Percentiles rank a stretch among this genome's conserved stretches.
These are phyloP conservation scores for Imbricaverruca yamaguchii DNA, from an alignment of 2,888 invertebrate genomes.

Conservation along the genomic window DNA sequence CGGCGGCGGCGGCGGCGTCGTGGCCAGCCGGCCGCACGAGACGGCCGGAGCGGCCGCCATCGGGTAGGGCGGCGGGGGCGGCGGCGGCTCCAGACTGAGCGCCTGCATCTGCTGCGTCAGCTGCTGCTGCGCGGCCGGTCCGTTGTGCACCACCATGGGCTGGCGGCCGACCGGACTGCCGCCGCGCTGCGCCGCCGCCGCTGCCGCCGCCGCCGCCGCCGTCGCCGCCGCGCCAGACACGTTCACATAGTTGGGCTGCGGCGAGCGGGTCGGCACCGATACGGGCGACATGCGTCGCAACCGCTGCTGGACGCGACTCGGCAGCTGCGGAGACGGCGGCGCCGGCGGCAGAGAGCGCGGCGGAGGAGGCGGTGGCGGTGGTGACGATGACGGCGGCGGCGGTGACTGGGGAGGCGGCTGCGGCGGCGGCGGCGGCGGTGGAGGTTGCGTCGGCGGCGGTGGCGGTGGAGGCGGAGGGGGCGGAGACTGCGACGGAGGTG, in stretches of 20 bases:
- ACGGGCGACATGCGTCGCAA: conserved; percentile 68
- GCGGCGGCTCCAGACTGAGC: conserved; percentile 56
- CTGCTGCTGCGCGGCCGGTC: conserved; percentile 74
- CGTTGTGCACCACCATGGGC: conserved; percentile 68
- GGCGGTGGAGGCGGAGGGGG: background rate
- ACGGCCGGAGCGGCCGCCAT: conserved; percentile 52
- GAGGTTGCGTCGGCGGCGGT: conserved; percentile 28
- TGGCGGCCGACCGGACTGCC: conserved; percentile 52
- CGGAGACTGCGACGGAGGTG: conserved; percentile 24
- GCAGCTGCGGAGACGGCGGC: conserved; percentile 42
- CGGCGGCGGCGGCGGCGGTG: conserved; percentile 27
- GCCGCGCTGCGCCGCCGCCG: conserved; percentile 56
- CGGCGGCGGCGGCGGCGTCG: conserved; percentile 52
- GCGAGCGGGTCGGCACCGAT: conserved; percentile 26
- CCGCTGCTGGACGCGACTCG: conserved; percentile 59
- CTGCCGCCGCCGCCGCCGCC: conserved; percentile 38
- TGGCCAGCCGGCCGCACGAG: conserved; percentile 38
- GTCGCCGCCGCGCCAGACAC: conserved; percentile 36
- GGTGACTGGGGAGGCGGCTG: conserved; percentile 24
- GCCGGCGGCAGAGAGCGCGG: conserved; percentile 22
- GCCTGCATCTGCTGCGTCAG: conserved; percentile 82
- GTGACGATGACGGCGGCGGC: conserved; percentile 44
- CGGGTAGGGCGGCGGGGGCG: conserved; percentile 56
- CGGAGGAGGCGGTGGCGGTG: conserved; percentile 30
- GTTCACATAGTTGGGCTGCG: conserved; percentile 25